These are phyloP conservation scores for Sebastes vulpes DNA, from an alignment of 2,797 vertebrate species.

Conservation along the genomic window DNA sequence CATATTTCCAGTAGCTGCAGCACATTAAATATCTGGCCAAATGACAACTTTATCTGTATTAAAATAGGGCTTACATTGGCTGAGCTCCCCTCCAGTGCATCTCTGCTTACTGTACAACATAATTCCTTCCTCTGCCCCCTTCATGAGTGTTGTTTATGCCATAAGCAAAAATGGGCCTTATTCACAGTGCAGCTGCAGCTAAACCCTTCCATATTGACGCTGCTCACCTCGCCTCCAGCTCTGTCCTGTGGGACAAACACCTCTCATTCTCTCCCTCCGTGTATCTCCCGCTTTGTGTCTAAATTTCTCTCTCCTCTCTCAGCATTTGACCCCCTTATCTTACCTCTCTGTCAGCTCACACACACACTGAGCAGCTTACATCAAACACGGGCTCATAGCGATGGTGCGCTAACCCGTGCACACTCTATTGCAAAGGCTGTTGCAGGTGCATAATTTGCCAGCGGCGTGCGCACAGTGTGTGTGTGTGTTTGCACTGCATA, in stretches of 20 bases:
- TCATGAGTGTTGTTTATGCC: conserved; percentile 46
- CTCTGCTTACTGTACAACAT: conserved; percentile 21
- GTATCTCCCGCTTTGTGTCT: conserved; percentile 48
- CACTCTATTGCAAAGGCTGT: conserved; percentile 68
- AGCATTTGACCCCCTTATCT: conserved; percentile 56
- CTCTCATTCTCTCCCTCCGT: conserved; percentile 34
- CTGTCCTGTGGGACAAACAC: conserved; percentile 61
- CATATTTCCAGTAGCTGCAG: neutral
- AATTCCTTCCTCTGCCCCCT: conserved; percentile 25
- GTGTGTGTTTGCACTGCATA: conserved; percentile 30
- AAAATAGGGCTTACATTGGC: conserved; percentile 10
- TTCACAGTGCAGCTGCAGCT: conserved; percentile 30
- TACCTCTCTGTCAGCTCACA: conserved; percentile 47
- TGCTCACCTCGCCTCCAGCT: conserved; percentile 50
- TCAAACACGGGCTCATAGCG: conserved; percentile 80
- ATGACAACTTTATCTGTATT: conserved; percentile 19
- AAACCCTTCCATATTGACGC: conserved; percentile 58
- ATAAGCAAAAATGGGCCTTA: conserved; percentile 21
- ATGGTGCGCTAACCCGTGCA: conserved; percentile 69
- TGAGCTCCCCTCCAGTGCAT: conserved; percentile 13
- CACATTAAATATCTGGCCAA: neutral
- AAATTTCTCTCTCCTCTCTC: conserved; percentile 57
- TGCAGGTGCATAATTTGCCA: conserved; percentile 69
- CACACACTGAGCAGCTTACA: conserved; percentile 65
- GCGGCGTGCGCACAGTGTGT: conserved; percentile 20